phyloP scores from a whole-genome alignment of 1,140 invertebrate species.

The Aradophagus sp. region DNA sequence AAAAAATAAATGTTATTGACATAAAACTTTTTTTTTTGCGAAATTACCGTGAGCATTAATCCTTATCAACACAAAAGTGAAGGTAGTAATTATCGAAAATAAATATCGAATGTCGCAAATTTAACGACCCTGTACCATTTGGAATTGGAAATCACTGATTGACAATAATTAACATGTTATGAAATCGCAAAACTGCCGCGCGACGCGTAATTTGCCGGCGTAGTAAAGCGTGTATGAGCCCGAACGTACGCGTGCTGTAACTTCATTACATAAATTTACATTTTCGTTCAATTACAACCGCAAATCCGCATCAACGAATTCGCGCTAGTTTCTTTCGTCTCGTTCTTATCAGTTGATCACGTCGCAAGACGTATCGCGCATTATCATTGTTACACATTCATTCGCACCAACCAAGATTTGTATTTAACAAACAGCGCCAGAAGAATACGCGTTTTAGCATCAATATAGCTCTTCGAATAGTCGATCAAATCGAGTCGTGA shows the following conservation, averaged over 20 bases:
- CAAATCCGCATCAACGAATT: slow-evolving; percentile 12
- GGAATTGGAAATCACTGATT: slow-evolving; percentile 24
- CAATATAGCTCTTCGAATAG: too few relatives aligned
- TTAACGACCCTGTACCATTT: too few relatives aligned
- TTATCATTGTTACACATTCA: slow-evolving; percentile 34
- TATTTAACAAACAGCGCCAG: slow-evolving; percentile 39
- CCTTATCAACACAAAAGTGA: too few relatives aligned
- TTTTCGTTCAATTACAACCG: slow-evolving; percentile 30
- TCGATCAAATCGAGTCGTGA: too few relatives aligned
- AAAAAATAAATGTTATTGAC: too few relatives aligned
- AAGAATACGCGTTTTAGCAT: too few relatives aligned
- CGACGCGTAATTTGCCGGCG: slow-evolving; percentile 38
- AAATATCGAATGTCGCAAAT: too few relatives aligned
- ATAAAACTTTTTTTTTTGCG: too few relatives aligned
- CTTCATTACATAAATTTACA: slow-evolving; percentile 47
- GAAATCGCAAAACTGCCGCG: slow-evolving; percentile 35
- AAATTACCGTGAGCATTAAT: too few relatives aligned
- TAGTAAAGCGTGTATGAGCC: slow-evolving; percentile 18
- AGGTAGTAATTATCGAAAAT: too few relatives aligned
- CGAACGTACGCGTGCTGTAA: slow-evolving; percentile 28
- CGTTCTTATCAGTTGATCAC: slow-evolving; percentile 25
- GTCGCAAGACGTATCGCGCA: slow-evolving; percentile 4
- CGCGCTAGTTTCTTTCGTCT: slow-evolving; percentile 17
- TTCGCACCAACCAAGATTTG: slow-evolving; percentile 33
- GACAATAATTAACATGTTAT: slow-evolving; percentile 50